Evolutionary conservation across 2,113 vertebrate genomes (phyloP).

Genomic region (Scytalopus superciliaris): DNA sequence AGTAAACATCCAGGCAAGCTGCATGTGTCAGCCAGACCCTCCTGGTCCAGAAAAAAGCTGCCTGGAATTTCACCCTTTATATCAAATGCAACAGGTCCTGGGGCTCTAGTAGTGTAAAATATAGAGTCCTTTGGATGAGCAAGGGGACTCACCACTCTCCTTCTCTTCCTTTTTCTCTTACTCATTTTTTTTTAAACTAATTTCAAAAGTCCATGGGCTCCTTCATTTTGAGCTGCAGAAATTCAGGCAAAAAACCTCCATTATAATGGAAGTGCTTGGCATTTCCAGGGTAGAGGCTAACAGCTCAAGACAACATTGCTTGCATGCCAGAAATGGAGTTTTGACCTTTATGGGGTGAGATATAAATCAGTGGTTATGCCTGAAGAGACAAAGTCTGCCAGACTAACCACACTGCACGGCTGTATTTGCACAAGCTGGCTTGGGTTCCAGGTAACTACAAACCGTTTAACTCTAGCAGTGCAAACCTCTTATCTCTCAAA

Average conservation of each 20-base stretch:
- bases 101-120: background rate
- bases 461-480: background rate
- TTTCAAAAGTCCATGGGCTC: background rate
- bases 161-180: background rate
- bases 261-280: background rate
- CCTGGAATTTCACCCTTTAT: background rate
- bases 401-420: background rate
- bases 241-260: background rate
- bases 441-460: background rate
- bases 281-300: background rate
- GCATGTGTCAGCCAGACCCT: background rate
- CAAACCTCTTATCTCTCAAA: background rate
- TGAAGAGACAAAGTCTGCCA: slow-evolving; percentile 2
- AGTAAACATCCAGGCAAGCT: background rate
- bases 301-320: background rate
- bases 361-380: background rate
- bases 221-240: background rate
- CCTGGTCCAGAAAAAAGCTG: background rate
- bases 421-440: background rate
- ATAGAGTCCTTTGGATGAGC: background rate
- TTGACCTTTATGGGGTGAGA: background rate
- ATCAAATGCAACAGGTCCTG: background rate
- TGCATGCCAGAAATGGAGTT: background rate
- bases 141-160: rapidly evolving
- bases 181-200: background rate